Evolutionary conservation across 2,797 vertebrate genomes (phyloP).

Genomic region (Pseudochromis fuscus): DNA sequence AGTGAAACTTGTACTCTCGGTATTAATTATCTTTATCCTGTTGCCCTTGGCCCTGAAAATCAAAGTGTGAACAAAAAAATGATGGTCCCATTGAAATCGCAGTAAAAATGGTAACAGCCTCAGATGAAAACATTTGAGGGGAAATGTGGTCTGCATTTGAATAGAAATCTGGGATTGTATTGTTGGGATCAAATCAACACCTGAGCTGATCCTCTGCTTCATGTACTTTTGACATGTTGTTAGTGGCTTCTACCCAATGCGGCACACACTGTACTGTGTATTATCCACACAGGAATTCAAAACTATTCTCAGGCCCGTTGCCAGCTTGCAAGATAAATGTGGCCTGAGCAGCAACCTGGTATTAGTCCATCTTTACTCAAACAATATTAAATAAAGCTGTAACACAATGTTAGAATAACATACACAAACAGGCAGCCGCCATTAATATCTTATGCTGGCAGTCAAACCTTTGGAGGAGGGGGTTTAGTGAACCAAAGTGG

Average conservation of each 20-base stretch:
- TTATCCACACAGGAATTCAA: conserved; percentile 34
- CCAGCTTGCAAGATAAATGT: conserved; percentile 54
- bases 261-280: conserved; percentile 32
- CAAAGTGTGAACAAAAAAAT: conserved; percentile 35
- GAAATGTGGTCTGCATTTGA: conserved; percentile 53
- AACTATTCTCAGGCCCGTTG: conserved; percentile 31
- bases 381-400: conserved; percentile 3
- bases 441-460: conserved; percentile 64
- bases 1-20: conserved; percentile 40
- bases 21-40: conserved; percentile 53
- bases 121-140: conserved; percentile 51
- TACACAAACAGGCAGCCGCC: conserved; percentile 64
- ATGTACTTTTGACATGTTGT: conserved; percentile 56
- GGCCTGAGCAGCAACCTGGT: conserved; percentile 25
- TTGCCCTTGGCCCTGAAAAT: conserved; percentile 46
- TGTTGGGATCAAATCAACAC: conserved; percentile 68
- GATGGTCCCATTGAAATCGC: conserved; percentile 53
- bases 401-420: conserved; percentile 48
- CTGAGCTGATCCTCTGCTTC: conserved; percentile 62
- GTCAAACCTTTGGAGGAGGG: conserved; percentile 47
- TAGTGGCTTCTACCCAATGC: conserved; percentile 49
- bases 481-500: conserved; percentile 28
- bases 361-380: conserved; percentile 50
- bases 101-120: conserved; percentile 39
- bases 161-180: conserved; percentile 31